These are phyloP conservation scores for Periophthalmus modestus DNA, from an alignment of 2,113 vertebrate species.

Conservation along the genomic window DNA sequence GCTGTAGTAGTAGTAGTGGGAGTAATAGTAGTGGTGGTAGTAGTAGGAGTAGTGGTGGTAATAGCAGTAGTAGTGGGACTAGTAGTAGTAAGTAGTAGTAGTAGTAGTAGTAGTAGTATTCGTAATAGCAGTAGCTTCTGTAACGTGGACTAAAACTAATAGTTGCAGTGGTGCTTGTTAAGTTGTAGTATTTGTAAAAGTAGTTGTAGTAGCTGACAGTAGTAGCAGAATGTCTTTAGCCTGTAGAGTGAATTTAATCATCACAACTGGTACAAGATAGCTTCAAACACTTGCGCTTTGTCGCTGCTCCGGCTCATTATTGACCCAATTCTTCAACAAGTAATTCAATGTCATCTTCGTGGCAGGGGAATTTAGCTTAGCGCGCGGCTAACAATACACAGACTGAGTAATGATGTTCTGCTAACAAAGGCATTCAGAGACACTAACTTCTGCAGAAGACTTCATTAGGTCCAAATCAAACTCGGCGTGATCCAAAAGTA, in stretches of 20 bases:
- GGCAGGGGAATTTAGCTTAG: conserved; percentile 67
- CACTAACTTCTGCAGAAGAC: conserved; percentile 48
- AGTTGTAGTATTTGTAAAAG: no score
- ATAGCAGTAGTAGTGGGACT: no score
- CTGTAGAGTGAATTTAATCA: conserved; percentile 5
- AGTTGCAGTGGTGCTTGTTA: no score
- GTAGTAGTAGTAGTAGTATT: no score
- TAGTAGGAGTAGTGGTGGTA: no score
- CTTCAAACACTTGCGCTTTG: conserved; percentile 16
- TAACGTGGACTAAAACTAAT: no score
- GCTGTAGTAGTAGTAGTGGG: no score
- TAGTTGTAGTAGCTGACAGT: not conserved
- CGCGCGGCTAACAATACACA: conserved; percentile 60
- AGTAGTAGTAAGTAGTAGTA: no score
- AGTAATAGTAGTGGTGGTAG: no score
- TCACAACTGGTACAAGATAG: conserved; percentile 5
- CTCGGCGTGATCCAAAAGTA: conserved; percentile 42
- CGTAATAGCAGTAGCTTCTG: no score
- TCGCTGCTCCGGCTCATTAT: conserved; percentile 41
- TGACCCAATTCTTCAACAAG: conserved; percentile 66
- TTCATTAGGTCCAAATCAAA: conserved; percentile 48
- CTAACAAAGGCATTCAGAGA: conserved; percentile 59
- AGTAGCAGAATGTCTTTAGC: not conserved
- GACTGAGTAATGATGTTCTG: conserved; percentile 68
- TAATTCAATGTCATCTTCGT: conserved; percentile 68